Evolutionary conservation across 2,113 vertebrate species (phyloP).

Genomic region (Aleadryas rufinucha): DNA sequence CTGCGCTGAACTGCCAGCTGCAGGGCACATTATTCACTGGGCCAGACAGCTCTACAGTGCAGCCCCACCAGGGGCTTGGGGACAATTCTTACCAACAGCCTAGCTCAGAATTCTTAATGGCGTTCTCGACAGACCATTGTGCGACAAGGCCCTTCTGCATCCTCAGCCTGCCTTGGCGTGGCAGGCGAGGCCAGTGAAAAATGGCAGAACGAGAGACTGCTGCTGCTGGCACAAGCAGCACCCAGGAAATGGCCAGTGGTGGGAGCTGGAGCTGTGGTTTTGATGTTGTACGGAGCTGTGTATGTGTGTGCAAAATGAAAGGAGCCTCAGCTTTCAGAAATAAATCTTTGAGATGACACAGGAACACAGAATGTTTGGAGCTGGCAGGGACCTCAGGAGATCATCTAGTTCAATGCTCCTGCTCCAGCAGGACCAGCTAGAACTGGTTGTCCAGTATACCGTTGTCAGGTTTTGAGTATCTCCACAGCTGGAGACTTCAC

Average conservation of each 20-base stretch:
- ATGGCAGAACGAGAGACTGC: not conserved
- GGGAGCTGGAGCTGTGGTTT: not conserved
- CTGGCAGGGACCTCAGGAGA: not conserved
- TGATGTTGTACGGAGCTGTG: not conserved
- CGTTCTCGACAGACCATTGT: not conserved
- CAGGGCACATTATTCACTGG: not conserved
- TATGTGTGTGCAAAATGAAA: not conserved
- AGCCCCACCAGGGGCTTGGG: too few species aligned
- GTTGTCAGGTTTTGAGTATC: not conserved
- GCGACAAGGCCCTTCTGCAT: not conserved
- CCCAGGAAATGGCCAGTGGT: not conserved
- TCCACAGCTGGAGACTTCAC: not conserved
- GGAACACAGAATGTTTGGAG: not conserved
- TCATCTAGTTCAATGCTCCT: not conserved
- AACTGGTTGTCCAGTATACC: not conserved
- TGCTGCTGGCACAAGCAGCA: not conserved
- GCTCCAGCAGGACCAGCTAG: not conserved
- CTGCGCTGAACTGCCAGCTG: fast-evolving
- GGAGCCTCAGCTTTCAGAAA: not conserved
- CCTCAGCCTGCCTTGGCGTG: not conserved
- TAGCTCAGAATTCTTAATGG: not conserved
- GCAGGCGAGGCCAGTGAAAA: not conserved
- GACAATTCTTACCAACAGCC: not conserved
- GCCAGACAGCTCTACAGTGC: not conserved
- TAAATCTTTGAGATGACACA: not conserved